Base-by-base conservation (phyloP, 2,888 invertebrate species). In the Erebia palarica region DNA sequence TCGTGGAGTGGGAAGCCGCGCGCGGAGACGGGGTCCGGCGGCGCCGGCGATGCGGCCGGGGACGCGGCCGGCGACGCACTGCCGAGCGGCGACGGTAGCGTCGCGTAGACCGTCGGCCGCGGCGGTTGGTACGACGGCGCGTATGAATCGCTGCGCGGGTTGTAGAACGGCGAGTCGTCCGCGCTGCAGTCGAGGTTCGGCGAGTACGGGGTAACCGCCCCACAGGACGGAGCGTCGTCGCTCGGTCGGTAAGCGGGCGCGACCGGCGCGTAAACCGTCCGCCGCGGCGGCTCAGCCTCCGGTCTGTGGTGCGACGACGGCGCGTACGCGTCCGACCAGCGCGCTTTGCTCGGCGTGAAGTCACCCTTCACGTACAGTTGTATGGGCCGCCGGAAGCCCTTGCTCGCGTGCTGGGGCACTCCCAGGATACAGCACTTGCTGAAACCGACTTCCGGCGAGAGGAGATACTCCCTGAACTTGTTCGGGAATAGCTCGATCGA, bases 371-470 rank as follows among this genome's bases (percentile, higher is more conserved):
- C 91, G 81, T 94, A 95, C 75, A 95, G 83, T 86, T 96, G 96
- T 75, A 98, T 96, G 11, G 97, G 97, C 57, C 98, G 94, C 77
- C 97, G 96, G 88, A 98, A 98, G 27, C 98, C 99, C 92, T 97
- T 97, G 76, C 97, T 96, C 73, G 96, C 95, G 86, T 98, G 97
- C 80, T 96, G 94, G 5, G 97, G 96, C 1, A 95, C 96, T 44
- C 97, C 97, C 59, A 99, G 91, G 2, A 97, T 96, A 83, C 97
- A 97, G 84, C 97, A 97, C 84, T 97, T 97, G 82, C 96, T 96
- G 91, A 99, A 99, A 5, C 99, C 99, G 60, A 99, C 97, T 84
- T 98, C 98, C 0, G 96, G 94, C 27, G 97, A 97, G 4, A 99
- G 94, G 53, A 99, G 94, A 89, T 97, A 99, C 82, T 98, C 97